Conservation (phyloP, 1,140 invertebrate genomes). For the Melanaphis sacchari region DNA sequence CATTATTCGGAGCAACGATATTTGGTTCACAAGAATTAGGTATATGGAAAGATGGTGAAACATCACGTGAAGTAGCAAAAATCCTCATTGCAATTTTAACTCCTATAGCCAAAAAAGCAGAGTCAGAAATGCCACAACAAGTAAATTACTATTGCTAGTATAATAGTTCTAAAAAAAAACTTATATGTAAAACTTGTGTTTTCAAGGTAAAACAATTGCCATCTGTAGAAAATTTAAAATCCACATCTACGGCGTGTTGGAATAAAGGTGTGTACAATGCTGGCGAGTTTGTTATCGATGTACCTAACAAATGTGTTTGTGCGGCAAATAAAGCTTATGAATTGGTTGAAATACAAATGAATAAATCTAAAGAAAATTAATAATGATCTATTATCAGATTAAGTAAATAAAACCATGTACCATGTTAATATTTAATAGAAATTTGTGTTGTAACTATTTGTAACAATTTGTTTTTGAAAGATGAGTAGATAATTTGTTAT, state of each 20-base stretch:
- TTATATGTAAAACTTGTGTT: neutral
- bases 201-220: constrained; percentile 27
- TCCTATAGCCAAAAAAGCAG: constrained; percentile 25
- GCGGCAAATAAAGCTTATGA: constrained; percentile 39
- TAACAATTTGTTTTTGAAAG: neutral
- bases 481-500: neutral
- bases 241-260: constrained; percentile 7
- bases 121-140: constrained; percentile 21
- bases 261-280: constrained; percentile 49
- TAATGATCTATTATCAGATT: neutral
- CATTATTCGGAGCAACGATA: constrained; percentile 46
- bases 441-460: neutral
- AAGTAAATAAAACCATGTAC: neutral
- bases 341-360: constrained; percentile 39
- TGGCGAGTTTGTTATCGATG: constrained; percentile 47
- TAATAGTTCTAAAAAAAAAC: neutral
- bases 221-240: constrained; percentile 49
- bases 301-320: constrained; percentile 31
- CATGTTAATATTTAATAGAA: neutral
- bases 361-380: constrained; percentile 43
- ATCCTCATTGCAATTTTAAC: constrained; percentile 37
- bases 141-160: neutral
- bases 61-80: constrained; percentile 36
- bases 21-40: constrained; percentile 47
- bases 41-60: constrained; percentile 50